Base-by-base conservation (phyloP, 2,888 invertebrate genomes). In the Frankliniella intonsa region DNA sequence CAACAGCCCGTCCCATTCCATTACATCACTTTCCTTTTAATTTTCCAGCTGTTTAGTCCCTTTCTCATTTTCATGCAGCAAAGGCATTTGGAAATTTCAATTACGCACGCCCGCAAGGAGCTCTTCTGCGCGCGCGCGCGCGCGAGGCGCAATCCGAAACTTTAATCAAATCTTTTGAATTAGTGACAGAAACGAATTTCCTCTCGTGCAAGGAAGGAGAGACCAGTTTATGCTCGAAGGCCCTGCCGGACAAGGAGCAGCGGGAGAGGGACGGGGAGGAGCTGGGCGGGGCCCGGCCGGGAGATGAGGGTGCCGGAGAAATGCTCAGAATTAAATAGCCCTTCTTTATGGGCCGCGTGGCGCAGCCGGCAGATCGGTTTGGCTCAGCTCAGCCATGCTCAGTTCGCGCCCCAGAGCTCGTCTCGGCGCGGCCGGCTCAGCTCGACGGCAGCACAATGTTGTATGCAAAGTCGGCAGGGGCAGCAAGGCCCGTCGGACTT, bases 181-280 rank as follows among this genome's bases (percentile, higher is more conserved):
- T 76, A 76, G 69, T 76, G 69, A 76, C 69, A 76, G 69, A 76
- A 76, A 76, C 69, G 69, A 76, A 76, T 76, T 76, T 76, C 69
- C 25, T 8, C 62, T 62, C 62, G 62, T 62, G 62, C 17, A 55
- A 17, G 62, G 17, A 62, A 17, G 55, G 2, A 19, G 62, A 11
- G 55, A 38, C 3, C 38, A 38, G 38, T 38, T 38, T 38, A 38
- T 38, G 38, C 38, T 38, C 38, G 38, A 38, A 38, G 38, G 38
- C 38, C 38, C 38, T 38, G 38, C 38, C 5, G 38, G 38, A 38
- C 38, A 38, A 38, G 38, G 38, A 38, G 38, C 2, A 5, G 38
- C 10, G 10, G 22, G 22, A 22, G 22, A 11, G 7, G 69, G 69
- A 3, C 22, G 10, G 25, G 25, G 12, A n/a, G n/a, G n/a, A n/a